Base-by-base conservation (phyloP, 2,113 vertebrate species). In the Oryzias woworae region DNA sequence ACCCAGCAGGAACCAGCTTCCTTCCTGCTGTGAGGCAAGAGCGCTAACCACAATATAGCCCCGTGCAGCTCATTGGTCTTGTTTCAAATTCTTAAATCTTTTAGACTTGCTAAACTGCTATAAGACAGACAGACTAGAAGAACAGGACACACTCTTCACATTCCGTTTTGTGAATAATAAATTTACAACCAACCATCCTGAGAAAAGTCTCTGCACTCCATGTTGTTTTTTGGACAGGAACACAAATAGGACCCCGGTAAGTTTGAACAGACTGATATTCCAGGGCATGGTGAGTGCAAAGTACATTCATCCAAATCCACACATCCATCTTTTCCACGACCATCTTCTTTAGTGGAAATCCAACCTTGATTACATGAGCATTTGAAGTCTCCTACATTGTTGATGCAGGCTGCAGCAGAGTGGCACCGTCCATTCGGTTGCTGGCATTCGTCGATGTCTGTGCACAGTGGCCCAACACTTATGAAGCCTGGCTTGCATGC, bases 381-480 rank as follows among this genome's bases (percentile, higher is more conserved):
- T n/a, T 56, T 72, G 50, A 88, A 93, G 24, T 91, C 83, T 46
- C 90, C 92, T 6, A 84, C 67, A 0, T 69, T 57, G 77, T 94
- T 94, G 46, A 61, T 71, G 79, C 93, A 94, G 23, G 75, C 56
- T 12, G 93, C 91, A 20, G 85, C 78, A 50, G 72, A 53, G 77
- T 92, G 91, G 58, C 93, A 94, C 3, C 56, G 66, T 4, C 85
- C 80, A 23, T 82, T 75, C 24, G 61, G 67, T 65, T 82, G 67
- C 61, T 82, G 86, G 68, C 93, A 94, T 73, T 94, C 93, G 44
- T 93, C 85, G 53, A 91, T 53, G 70, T 94, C 93, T 4, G 87
- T 75, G 26, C 93, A 94, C 10, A 89, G 49, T 5, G 75, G 42
- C 4, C 91, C 90, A 1, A 85, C 46, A 28, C 82, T 81, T n/a